Evolutionary conservation across 2,797 vertebrate species (phyloP).

Genomic region (Nothura maculosa): DNA sequence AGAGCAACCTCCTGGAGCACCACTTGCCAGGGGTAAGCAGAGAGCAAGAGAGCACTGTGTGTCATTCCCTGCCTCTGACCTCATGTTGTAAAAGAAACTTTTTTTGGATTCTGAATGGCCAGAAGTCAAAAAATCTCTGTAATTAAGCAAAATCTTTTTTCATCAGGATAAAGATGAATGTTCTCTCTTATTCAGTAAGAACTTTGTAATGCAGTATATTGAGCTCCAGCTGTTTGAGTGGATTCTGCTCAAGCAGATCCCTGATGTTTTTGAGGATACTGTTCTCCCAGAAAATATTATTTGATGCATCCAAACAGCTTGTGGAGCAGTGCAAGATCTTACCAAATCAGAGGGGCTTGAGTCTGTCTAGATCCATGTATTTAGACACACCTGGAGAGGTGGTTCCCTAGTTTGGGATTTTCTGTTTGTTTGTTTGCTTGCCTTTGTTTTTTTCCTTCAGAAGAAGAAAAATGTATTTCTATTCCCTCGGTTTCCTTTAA

Average conservation of each 20-base stretch:
- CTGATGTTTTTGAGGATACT: neutral
- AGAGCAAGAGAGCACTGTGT: neutral
- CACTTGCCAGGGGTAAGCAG: neutral
- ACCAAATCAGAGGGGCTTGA: neutral
- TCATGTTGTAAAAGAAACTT: neutral
- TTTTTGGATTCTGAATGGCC: neutral
- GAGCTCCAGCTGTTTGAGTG: neutral
- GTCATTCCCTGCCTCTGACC: neutral
- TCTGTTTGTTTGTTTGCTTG: neutral
- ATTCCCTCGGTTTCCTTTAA: neutral
- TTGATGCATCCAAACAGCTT: neutral
- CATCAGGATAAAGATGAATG: neutral
- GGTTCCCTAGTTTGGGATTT: neutral
- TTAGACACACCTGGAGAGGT: neutral
- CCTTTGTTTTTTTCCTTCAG: neutral
- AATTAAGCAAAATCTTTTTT: neutral
- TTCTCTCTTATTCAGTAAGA: rapidly evolving
- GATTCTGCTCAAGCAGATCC: neutral
- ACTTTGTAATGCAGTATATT: neutral
- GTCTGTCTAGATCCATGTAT: neutral
- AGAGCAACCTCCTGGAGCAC: neutral
- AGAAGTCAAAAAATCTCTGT: neutral
- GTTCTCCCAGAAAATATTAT: neutral
- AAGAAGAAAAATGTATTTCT: neutral
- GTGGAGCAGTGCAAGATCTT: neutral